A percentile compares a stretch with the other conserved stretches of the same genome.
These are phyloP conservation scores for Peromyscus melanophrys DNA, from an alignment of 2,797 vertebrate genomes.

Conservation along the genomic window DNA sequence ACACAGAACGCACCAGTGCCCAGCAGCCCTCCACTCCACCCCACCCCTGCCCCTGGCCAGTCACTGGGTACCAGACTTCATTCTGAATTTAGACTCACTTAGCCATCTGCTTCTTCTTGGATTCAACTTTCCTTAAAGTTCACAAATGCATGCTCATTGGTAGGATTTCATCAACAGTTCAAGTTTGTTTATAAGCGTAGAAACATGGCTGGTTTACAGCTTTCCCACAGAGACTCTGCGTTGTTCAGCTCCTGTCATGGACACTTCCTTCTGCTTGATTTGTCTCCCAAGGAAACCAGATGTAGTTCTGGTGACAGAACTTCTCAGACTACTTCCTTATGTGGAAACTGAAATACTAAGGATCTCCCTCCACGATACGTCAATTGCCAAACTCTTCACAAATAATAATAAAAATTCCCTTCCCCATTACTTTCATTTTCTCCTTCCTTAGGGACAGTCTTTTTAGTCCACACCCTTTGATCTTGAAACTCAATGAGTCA, in stretches of 20 bases:
- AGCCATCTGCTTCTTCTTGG: background rate
- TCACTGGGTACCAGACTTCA: background rate
- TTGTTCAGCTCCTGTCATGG: background rate
- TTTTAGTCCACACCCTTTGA: background rate
- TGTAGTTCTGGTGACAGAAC: background rate
- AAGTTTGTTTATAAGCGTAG: background rate
- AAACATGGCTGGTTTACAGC: background rate
- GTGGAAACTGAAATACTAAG: background rate
- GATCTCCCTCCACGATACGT: background rate
- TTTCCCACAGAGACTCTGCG: background rate
- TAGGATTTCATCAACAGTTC: background rate
- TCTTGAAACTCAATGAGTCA: background rate
- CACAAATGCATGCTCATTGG: background rate
- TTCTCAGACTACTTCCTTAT: background rate
- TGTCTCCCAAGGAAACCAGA: background rate
- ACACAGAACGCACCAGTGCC: background rate
- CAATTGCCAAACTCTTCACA: slow-evolving; percentile 51
- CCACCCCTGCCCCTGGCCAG: no score
- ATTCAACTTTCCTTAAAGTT: background rate
- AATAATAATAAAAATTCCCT: background rate
- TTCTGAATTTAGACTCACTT: background rate
- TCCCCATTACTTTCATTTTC: background rate
- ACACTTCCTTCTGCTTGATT: background rate
- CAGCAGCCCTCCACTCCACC: no score
- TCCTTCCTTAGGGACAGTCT: background rate